Conservation (phyloP, 2,797 vertebrate genomes). For the Podarcis siculus region DNA sequence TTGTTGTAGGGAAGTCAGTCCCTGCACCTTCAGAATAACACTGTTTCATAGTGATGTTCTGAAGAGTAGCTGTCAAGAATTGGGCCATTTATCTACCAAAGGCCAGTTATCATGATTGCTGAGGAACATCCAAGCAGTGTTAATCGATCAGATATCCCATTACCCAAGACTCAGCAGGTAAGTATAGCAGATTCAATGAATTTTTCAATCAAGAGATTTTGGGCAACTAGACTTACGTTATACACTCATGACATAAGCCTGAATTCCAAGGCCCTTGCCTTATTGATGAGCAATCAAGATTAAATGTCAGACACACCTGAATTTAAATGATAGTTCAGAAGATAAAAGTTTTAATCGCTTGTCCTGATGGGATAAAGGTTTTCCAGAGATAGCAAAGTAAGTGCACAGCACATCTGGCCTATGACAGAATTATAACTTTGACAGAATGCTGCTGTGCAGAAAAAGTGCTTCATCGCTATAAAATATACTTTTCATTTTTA, state of each 20-base stretch:
- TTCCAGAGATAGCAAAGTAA: background rate
- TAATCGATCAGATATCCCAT: background rate
- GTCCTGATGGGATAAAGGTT: conserved; percentile 3
- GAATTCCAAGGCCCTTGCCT: background rate
- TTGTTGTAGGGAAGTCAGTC: background rate
- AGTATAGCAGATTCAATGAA: background rate
- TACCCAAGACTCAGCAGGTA: background rate
- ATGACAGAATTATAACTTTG: background rate
- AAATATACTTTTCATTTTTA: background rate
- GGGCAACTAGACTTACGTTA: background rate
- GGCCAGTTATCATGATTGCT: background rate
- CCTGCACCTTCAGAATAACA: background rate
- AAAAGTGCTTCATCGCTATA: conserved; percentile 17
- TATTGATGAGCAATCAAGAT: background rate
- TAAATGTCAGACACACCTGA: rapidly evolving
- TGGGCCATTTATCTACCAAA: background rate
- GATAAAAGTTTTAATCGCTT: conserved; percentile 20
- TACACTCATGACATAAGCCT: rapidly evolving
- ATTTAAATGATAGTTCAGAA: conserved; percentile 2
- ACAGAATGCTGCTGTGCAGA: conserved; percentile 21
- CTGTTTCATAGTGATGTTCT: no score
- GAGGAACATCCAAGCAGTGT: background rate
- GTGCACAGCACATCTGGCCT: conserved; percentile 10
- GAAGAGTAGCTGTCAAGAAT: background rate
- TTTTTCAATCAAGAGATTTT: background rate